Evolutionary conservation across 1,140 invertebrate species (phyloP), one percentile per base, ranked within the genome.

Genomic region (Nephila pilipes): DNA sequence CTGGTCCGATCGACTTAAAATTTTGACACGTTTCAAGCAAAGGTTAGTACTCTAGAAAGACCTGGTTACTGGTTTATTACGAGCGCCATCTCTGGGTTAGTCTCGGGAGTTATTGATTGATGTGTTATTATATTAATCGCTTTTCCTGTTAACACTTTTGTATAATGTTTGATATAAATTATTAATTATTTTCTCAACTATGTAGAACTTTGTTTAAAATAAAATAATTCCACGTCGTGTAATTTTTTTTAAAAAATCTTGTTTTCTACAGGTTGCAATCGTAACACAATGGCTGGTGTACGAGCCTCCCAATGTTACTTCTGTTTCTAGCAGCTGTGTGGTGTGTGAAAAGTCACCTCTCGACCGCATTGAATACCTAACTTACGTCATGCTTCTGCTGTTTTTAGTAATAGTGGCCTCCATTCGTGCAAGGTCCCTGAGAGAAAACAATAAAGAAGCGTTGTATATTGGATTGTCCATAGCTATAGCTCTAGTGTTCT

Each of bases 361-460:
- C 94, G 95, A 98, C 94, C 96, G 98, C 93, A 95, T 99, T 92
- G 95, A 98, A 94, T 96, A 98, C 85, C 95, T 99, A 94, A 96
- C 97, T 95, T 98, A 98, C 95, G 97, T 97, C 32, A 97, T 97
- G 90, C 97, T 98, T 95, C 96, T 99, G 20, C 97, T 99, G 20
- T 95, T 98, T 20, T 97, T 98, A 63, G 98, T 99, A 32, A 97
- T 97, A 55, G 96, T 98, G 63, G 95, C 99, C 85, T 97, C 98
- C 8, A 96, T 99, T 58, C 96, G 98, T 36, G 94, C 95, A 18
- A 95, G 96, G 58, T 97, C 98, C 29, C 98, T 99, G 32, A 97
- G 98, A 25, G 98, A 99, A 95, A 99, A 99, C 95, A 98, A 99
- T 95, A 96, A 98, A 2, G 98, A 99, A 95, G 97, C 98, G 6